Base-by-base conservation (phyloP, 2,797 vertebrate species). In the Spinus olivaceus region DNA sequence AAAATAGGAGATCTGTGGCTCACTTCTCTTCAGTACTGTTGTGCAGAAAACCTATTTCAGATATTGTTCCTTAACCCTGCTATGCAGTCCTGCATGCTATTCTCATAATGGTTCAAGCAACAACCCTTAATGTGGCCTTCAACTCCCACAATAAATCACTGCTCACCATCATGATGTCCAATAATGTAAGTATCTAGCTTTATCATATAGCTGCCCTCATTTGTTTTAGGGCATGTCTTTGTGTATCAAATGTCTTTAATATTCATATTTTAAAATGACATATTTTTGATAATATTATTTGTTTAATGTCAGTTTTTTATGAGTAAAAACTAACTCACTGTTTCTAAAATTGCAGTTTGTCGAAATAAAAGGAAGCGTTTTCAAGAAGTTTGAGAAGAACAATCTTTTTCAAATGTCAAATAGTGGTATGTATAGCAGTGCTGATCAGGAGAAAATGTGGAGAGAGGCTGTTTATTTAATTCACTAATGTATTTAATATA, bases 331-430 rank as follows among this genome's bases (percentile, higher is more conserved):
- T 85, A 90, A 79, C 92, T 14, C 72, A 92, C 79, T 93, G 27
- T 97, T 93, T 96, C 96, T 96, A 28, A 86, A 93, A 16, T 98
- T 97, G 86, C 98, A 99, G 99, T 99, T 99, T 70, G 99, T 99
- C 94, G 99, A 99, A 98, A 99, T 99, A 97, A 99, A 99, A 98
- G 99, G 99, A 97, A 99, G 99, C 28, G 99, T 99, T 92, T 99
- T 99, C 97, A 99, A 99, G 98, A 99, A 99, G 97, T 99, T 99
- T 98, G 99, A 99, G 97, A 99, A 99, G 98, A 99, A 99, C 96
- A 99, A 99, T 97, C 98, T 99, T 72, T 99, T 99, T 96, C 99
- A 99, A 94, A 99, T 99, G 99, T 99, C 99, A n/a, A 99, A 99
- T 88, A 99, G 99, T 2, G 99, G 99, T 99, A 98, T 74, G 99